These are phyloP conservation scores for Notoglanidium macrostoma DNA, from an alignment of 2,797 vertebrate genomes.

Conservation along the genomic window DNA sequence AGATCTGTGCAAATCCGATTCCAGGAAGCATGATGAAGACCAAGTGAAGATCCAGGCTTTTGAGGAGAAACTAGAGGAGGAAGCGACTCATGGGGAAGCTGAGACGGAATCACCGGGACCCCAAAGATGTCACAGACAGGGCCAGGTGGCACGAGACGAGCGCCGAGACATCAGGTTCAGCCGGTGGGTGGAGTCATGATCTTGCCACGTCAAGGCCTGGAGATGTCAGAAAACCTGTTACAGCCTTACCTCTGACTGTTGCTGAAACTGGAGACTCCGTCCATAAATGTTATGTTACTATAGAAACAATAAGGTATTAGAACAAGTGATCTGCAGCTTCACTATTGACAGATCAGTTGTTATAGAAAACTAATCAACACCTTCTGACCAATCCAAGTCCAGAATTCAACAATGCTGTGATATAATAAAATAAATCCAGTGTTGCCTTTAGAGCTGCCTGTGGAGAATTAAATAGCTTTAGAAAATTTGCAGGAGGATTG, in stretches of 20 bases:
- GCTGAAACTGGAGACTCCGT: not conserved
- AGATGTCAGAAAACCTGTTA: not conserved
- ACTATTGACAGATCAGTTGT: not conserved
- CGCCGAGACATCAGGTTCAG: conserved; percentile 85
- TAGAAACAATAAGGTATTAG: not conserved
- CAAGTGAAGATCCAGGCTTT: conserved; percentile 83
- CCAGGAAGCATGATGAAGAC: conserved; percentile 58
- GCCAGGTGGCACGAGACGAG: conserved; percentile 80
- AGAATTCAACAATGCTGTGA: not conserved
- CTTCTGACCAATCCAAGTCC: not conserved
- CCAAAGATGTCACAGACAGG: conserved; percentile 80
- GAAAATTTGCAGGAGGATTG: not conserved
- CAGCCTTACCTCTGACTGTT: too few relatives aligned
- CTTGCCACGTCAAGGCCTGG: not conserved
- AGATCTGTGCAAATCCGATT: conserved; percentile 19
- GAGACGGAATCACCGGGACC: conserved; percentile 70
- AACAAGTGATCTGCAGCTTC: not conserved
- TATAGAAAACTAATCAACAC: not conserved
- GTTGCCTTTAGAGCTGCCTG: not conserved
- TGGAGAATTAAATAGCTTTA: not conserved
- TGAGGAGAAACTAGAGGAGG: conserved; percentile 77
- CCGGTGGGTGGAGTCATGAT: conserved; percentile 73
- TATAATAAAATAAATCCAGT: not conserved
- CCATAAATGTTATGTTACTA: not conserved
- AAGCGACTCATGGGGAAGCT: conserved; percentile 62